phyloP scores from a whole-genome alignment of 2,888 invertebrate genomes.

The Enchytraeus crypticus region DNA sequence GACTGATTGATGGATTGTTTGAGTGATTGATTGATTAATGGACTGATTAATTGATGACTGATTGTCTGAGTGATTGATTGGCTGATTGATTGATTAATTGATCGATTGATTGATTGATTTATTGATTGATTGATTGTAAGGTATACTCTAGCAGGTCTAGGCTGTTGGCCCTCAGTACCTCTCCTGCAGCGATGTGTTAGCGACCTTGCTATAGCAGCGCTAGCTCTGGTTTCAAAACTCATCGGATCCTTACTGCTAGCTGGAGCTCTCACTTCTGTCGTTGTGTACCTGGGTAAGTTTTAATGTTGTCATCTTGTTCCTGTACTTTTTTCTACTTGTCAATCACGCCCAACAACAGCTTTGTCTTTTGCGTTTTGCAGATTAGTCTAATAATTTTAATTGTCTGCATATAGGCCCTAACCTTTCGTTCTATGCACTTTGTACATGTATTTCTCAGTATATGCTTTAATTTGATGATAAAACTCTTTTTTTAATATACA shows the following conservation, averaged over 20 bases:
- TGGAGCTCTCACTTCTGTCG: slow-evolving; percentile 37
- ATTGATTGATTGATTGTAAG: too few species aligned
- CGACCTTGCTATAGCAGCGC: slow-evolving; percentile 33
- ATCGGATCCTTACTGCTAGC: slow-evolving; percentile 45
- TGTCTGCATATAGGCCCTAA: too few species aligned
- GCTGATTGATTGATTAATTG: too few species aligned
- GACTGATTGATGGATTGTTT: too few species aligned
- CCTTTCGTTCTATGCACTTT: too few species aligned
- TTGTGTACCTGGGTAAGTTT: slow-evolving; percentile 41
- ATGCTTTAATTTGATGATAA: too few species aligned
- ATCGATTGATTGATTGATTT: too few species aligned
- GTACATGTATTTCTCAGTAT: too few species aligned
- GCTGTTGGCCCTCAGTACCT: slow-evolving; percentile 28
- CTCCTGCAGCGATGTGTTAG: slow-evolving; percentile 18
- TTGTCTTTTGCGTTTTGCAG: neutral
- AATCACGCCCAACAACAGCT: neutral
- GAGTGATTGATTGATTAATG: too few species aligned
- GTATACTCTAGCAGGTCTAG: slow-evolving; percentile 22
- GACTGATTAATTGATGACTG: too few species aligned
- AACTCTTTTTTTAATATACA: too few species aligned
- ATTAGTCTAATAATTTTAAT: neutral
- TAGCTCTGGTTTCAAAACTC: slow-evolving; percentile 42
- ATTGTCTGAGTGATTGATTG: too few species aligned
- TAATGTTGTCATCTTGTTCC: neutral
- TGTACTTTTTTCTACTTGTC: neutral